These are phyloP conservation scores for Leptopilina boulardi DNA, from an alignment of 1,140 invertebrate genomes.

Conservation along the genomic window DNA sequence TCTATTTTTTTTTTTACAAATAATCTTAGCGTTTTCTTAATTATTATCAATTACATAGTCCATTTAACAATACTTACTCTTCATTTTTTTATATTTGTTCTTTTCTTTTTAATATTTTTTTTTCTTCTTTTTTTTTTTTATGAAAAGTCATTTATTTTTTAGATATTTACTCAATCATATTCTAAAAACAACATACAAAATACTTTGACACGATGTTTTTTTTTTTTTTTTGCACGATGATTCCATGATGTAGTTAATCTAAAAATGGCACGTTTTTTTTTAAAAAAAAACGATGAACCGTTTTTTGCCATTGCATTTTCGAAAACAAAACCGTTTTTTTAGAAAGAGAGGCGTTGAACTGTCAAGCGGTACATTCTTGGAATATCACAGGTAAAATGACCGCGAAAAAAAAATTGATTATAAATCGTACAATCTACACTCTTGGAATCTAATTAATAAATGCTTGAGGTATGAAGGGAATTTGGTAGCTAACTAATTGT, in stretches of 20 bases:
- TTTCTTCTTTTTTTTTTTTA: too few relatives aligned
- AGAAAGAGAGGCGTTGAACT: neutral
- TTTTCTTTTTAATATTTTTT: conserved; percentile 15
- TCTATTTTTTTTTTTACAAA: neutral
- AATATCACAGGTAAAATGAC: conserved; percentile 75
- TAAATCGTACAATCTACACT: conserved; percentile 46
- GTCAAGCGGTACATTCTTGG: conserved; percentile 43
- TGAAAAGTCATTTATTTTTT: conserved; percentile 53
- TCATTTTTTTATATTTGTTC: neutral
- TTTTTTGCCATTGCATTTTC: conserved; percentile 5
- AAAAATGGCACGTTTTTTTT: conserved; percentile 20
- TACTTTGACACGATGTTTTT: conserved; percentile 50
- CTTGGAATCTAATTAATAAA: conserved; percentile 65
- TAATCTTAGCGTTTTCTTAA: conserved; percentile 47
- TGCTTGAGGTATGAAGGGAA: conserved; percentile 57
- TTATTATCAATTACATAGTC: conserved; percentile 39
- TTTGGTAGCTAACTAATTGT: conserved; percentile 49
- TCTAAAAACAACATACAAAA: conserved; percentile 64
- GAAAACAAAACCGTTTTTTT: neutral
- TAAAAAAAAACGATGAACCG: neutral
- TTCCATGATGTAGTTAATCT: neutral
- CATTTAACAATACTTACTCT: neutral
- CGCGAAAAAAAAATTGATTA: conserved; percentile 56
- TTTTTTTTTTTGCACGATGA: neutral
- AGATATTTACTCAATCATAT: conserved; percentile 56